phyloP scores from a whole-genome alignment of 2,797 vertebrate genomes.

The Loris lydekkerianus region DNA sequence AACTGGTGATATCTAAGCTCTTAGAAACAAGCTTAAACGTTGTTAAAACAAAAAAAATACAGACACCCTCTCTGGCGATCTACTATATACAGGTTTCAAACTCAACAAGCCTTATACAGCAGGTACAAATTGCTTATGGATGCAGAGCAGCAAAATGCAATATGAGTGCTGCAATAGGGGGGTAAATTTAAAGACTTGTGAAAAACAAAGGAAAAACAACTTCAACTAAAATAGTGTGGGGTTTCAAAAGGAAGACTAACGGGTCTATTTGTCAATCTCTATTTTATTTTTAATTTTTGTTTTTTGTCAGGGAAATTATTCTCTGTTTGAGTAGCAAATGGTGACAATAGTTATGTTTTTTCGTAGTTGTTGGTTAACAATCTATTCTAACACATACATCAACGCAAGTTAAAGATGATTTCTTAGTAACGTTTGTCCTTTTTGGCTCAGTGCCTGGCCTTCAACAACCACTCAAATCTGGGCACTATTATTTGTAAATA shows the following conservation, averaged over 20 bases:
- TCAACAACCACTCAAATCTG: background rate
- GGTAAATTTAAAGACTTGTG: background rate
- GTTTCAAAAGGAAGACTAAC: background rate
- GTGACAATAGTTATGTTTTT: background rate
- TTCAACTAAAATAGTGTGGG: background rate
- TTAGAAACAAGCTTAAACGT: conserved; percentile 16
- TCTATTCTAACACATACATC: background rate
- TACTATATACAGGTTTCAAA: background rate
- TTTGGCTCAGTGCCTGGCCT: background rate
- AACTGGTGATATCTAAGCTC: background rate
- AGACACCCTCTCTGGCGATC: background rate
- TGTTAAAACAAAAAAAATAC: background rate
- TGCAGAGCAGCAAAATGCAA: background rate
- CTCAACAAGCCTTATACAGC: background rate
- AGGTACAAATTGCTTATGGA: background rate
- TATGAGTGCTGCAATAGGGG: background rate
- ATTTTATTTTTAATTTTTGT: background rate
- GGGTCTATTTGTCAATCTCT: background rate
- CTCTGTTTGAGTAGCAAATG: background rate
- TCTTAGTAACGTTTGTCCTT: background rate
- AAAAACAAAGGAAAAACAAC: background rate
- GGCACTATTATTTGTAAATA: background rate
- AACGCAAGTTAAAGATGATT: background rate
- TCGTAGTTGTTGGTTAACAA: background rate
- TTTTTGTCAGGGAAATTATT: background rate